Conservation (phyloP, 2,888 invertebrate species). For the Athetis lepigone region DNA sequence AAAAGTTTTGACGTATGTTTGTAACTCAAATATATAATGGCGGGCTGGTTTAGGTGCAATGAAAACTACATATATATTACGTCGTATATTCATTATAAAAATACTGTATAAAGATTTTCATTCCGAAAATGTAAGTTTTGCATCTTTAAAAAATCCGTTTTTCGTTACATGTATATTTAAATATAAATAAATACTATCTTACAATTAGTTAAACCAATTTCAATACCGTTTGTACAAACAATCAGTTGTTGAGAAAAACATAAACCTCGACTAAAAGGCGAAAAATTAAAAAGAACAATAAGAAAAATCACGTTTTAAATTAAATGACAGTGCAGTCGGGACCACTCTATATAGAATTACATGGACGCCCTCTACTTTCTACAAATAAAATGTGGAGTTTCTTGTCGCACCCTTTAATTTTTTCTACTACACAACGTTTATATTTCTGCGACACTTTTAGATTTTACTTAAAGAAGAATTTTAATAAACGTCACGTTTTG, state of each 20-base stretch:
- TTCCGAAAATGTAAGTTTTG: too few species aligned
- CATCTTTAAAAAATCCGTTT: too few species aligned
- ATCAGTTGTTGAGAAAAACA: slow-evolving; percentile 4
- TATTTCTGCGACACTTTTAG: slow-evolving; percentile 7
- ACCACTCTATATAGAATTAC: slow-evolving; percentile 28
- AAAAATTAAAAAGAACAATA: slow-evolving; percentile 25
- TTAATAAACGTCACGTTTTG: background rate
- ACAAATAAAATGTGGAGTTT: slow-evolving; percentile 22
- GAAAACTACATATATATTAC: background rate
- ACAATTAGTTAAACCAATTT: background rate
- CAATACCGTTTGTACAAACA: background rate
- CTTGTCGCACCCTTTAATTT: slow-evolving; percentile 14
- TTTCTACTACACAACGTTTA: slow-evolving; percentile 11
- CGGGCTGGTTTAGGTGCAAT: background rate
- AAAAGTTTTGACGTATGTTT: slow-evolving; percentile 16
- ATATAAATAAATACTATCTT: background rate
- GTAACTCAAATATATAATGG: slow-evolving; percentile 2
- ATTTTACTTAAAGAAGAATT: background rate
- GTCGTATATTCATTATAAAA: background rate
- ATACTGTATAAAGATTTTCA: background rate
- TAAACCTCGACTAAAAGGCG: slow-evolving; percentile 8
- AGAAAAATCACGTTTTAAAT: slow-evolving; percentile 27
- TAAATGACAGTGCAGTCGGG: slow-evolving; percentile 37
- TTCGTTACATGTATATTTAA: background rate
- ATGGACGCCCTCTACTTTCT: slow-evolving; percentile 15